Evolutionary conservation across 2,797 vertebrate species (phyloP).

Genomic region (Spheniscus humboldti): DNA sequence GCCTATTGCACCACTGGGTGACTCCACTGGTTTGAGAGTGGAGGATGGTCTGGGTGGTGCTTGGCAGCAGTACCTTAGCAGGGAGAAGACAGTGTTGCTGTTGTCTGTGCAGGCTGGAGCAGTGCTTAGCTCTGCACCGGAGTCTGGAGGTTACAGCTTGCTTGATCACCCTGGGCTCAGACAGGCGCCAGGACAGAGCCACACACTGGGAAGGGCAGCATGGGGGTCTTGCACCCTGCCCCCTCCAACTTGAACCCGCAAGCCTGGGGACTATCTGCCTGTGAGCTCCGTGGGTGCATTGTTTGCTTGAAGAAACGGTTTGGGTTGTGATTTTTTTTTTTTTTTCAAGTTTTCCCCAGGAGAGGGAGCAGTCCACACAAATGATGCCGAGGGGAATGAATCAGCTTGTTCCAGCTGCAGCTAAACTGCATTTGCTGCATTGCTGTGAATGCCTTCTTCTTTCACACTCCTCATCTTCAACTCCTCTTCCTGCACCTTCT

Average conservation of each 20-base stretch:
- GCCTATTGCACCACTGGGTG: neutral
- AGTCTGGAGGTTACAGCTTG: neutral
- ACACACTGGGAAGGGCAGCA: neutral
- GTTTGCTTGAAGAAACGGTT: neutral
- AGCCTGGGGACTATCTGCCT: neutral
- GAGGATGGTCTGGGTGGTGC: neutral
- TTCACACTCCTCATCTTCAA: neutral
- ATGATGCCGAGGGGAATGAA: neutral
- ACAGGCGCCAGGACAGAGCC: neutral
- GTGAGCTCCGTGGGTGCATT: neutral
- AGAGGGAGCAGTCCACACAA: neutral
- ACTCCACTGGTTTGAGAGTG: neutral
- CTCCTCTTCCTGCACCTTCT: neutral
- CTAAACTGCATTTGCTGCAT: neutral
- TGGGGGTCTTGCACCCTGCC: neutral
- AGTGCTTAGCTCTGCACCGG: fast-evolving
- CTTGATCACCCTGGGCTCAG: neutral
- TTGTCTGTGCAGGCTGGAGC: neutral
- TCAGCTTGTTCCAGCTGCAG: neutral
- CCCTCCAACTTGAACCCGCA: neutral
- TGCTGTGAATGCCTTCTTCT: neutral
- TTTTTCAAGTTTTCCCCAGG: neutral
- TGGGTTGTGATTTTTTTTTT: neutral
- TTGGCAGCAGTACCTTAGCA: neutral
- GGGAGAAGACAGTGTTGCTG: neutral